Conservation (phyloP, 2,888 invertebrate genomes). For the Philhelius pedissequus region DNA sequence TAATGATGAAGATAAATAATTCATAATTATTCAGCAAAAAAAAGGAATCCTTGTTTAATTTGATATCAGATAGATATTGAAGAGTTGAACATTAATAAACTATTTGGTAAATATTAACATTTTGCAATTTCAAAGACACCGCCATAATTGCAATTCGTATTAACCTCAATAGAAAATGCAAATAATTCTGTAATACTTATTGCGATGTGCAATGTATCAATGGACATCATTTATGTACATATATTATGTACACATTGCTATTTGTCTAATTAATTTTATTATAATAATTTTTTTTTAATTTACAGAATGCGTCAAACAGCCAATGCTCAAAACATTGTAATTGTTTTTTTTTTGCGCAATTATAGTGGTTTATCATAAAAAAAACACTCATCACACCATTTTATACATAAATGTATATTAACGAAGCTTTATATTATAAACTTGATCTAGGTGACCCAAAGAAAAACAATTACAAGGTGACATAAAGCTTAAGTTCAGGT, state of each 20-base stretch:
- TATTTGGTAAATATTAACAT: background rate
- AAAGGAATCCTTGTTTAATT: background rate
- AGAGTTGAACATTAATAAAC: background rate
- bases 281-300: background rate
- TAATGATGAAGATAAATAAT: background rate
- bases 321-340: background rate
- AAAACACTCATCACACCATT: background rate
- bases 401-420: too few relatives aligned
- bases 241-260: background rate
- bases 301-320: background rate
- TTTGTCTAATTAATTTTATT: background rate
- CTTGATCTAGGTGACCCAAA: slow-evolving; percentile 46
- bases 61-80: background rate
- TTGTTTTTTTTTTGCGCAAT: background rate
- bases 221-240: too few relatives aligned
- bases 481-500: background rate
- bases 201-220: background rate
- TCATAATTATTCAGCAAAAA: background rate
- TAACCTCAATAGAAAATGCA: background rate
- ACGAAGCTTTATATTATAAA: background rate
- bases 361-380: background rate
- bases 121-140: background rate
- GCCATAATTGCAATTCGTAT: background rate
- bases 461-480: slow-evolving; percentile 23
- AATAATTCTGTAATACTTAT: background rate